These are phyloP conservation scores for Ischnus inquisitorius DNA, from an alignment of 2,888 invertebrate species.

Conservation along the genomic window DNA sequence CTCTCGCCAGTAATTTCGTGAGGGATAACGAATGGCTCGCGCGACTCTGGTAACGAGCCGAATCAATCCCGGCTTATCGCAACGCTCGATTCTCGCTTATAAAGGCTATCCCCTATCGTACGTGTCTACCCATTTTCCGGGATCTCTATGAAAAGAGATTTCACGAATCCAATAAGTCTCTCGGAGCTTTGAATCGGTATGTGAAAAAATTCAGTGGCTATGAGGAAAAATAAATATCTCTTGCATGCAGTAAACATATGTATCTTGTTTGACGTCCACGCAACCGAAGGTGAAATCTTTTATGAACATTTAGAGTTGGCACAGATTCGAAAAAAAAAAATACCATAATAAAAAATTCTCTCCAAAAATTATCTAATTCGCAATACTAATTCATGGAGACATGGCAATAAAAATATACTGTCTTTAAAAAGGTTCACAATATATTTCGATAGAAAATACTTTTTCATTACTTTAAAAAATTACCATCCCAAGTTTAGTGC, in stretches of 20 bases:
- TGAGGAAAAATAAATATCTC: neutral
- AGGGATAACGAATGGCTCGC: constrained; percentile 58
- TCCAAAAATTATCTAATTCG: too few species aligned
- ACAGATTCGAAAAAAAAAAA: too few species aligned
- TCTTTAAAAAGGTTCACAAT: too few species aligned
- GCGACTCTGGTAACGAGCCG: constrained; percentile 58
- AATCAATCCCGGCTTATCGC: constrained; percentile 64
- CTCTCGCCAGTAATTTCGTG: constrained; percentile 63
- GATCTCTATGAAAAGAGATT: constrained; percentile 67
- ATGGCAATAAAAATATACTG: too few species aligned
- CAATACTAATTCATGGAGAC: too few species aligned
- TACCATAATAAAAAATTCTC: too few species aligned
- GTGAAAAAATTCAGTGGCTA: neutral
- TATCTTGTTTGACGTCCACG: neutral
- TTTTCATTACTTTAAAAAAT: too few species aligned
- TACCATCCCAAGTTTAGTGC: too few species aligned
- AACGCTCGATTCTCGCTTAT: constrained; percentile 57
- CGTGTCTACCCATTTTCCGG: constrained; percentile 15
- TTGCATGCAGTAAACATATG: neutral
- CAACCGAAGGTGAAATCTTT: too few species aligned
- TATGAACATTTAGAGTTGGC: too few species aligned
- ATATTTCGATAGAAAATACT: too few species aligned
- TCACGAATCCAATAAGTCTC: constrained; percentile 71
- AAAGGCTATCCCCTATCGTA: neutral
- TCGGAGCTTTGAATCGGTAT: neutral